Evolutionary conservation across 2,113 vertebrate genomes (phyloP), one percentile per base, ranked within the genome.

Genomic region (Smithornis capensis): DNA sequence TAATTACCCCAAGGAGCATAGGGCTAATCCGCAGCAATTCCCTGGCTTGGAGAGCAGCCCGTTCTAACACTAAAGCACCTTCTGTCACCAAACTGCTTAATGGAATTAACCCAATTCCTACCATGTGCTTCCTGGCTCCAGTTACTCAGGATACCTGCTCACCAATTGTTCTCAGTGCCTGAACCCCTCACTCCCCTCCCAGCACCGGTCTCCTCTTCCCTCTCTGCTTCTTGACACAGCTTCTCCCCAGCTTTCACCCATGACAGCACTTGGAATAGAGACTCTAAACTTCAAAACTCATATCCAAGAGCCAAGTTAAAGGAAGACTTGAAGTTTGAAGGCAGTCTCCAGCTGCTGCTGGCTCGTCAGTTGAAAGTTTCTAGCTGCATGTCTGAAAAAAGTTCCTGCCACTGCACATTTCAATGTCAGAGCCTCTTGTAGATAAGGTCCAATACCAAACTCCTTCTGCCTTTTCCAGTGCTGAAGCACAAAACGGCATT

Each of bases 51-150:
- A 97, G 93, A 97, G 90, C 95, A 96, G 97, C 97, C 98, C 97
- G 94, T 97, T 97, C 98, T 97, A 97, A 98, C 97, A 97, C 98
- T 97, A 98, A 98, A 98, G 98, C 97, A 97, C 98, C 98, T 98
- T 98, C 98, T 98, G 98, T 98, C 98, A 98, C 98, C 98, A 98
- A 98, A 98, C 98, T 98, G 98, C 98, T 98, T 98, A 98, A 98
- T 98, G 97, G 98, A 98, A 98, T 98, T 98, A 98, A 98, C 98
- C 98, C 98, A 98, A 95, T 98, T 98, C 97, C 96, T 92, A 97
- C 97, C 98, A 98, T 97, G 98, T 97, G 97, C 97, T 98, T 96
- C 97, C 97, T 95, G 97, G 97, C 96, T 96, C 50, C 87, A 96
- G 97, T 98, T 97, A 97, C 98, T 98, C 63, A 22, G 81, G 97